Conservation (phyloP, 1,140 invertebrate species). For the Neelides sp. region DNA sequence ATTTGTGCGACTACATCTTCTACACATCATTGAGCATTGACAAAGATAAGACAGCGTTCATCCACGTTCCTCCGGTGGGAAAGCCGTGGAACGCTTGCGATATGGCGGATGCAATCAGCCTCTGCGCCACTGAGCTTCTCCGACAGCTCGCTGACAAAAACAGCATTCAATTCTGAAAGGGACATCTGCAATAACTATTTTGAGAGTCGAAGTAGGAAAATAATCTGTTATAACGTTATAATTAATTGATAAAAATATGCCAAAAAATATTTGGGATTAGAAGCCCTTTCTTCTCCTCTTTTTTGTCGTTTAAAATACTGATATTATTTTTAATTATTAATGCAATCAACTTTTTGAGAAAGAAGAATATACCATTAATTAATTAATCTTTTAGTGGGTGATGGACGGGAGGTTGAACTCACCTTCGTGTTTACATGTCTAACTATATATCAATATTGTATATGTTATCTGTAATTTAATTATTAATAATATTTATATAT, state of each 20-base stretch:
- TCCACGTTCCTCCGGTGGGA: constrained; percentile 42
- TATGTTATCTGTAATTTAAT: no score
- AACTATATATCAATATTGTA: no score
- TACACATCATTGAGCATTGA: constrained; percentile 40
- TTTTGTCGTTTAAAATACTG: neutral
- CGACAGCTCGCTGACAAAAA: constrained; percentile 24
- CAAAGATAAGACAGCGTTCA: constrained; percentile 38
- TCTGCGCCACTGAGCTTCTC: constrained; percentile 27
- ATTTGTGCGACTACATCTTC: constrained; percentile 44
- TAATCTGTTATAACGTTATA: neutral
- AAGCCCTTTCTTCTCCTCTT: neutral
- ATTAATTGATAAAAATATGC: neutral
- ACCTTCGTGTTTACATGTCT: no score
- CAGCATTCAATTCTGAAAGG: constrained; percentile 5
- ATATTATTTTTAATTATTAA: neutral
- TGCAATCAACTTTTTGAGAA: no score
- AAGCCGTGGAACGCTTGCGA: constrained; percentile 26
- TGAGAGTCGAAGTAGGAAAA: neutral
- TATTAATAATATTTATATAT: no score
- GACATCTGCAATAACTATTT: neutral
- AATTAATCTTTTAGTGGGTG: no score
- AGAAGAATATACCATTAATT: no score
- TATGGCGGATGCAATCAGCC: constrained; percentile 24
- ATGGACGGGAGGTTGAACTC: no score
- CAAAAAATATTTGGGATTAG: neutral